Base-by-base conservation (phyloP, 1,140 invertebrate genomes). In the Macrostomum lignano region DNA sequence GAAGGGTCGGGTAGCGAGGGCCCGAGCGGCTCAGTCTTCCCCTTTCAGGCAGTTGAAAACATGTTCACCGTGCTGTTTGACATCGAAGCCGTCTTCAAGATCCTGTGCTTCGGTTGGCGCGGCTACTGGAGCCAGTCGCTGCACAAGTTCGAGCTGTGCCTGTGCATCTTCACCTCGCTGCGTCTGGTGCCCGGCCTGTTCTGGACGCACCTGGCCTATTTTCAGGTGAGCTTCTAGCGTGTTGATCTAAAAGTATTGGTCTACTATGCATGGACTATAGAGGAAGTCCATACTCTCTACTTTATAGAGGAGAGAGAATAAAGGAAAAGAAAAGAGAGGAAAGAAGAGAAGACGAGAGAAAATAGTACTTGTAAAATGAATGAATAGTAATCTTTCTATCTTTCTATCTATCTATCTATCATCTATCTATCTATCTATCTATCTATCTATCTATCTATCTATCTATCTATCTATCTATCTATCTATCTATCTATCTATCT, bases 81-180 rank as follows among this genome's bases (percentile, higher is more conserved):
- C 46, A 58, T 94, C 33, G 91, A 98, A 63, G 77, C 78, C 1
- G 44, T 93, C 1, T 81, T 98, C 45, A 98, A 98, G 62, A 77
- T 96, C 42, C 88, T 82, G 70, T 94, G 86, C 55, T 62, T 94
- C 21, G 86, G 88, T 2, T 75, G 81, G 57, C 66, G 71, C 37
- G 74, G 76, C 11, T 98, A 96, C 52, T 78, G 76, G 47, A 75
- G 79, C 46, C 74, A 91, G 50, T 84, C 82, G 1, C 76, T 91
- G 37, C 86, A 94, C 51, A 96, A 96, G 53, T 94, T 96, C 62
- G 91, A 98, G 60, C 56, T 96, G 17, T 60, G 93, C 2, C 55
- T 98, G 21, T 73, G 75, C 10, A 68, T 93, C 42, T 82, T 81
- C n/a, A 94, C 84, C 19, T 79, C 78, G 0, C 52, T 96, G 23